These are phyloP conservation scores for Harmothoe impar DNA, from an alignment of 2,888 invertebrate species.

Conservation along the genomic window DNA sequence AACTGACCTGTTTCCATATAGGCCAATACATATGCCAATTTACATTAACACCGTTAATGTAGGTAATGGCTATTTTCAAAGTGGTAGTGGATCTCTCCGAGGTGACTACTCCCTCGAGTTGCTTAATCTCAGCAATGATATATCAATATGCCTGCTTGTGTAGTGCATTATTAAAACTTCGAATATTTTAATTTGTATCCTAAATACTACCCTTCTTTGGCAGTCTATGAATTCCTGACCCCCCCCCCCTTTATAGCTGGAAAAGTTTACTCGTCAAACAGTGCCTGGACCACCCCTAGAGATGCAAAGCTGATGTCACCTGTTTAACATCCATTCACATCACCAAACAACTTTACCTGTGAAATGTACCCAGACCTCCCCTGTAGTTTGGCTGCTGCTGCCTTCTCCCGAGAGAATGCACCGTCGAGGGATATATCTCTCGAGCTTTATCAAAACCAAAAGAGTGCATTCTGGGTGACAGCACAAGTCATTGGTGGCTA, in stretches of 20 bases:
- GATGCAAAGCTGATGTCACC: conserved; percentile 49
- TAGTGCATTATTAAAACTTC: no score
- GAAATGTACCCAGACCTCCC: background rate
- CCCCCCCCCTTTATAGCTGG: background rate
- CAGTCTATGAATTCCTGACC: no score
- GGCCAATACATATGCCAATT: no score
- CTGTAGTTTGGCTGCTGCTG: background rate
- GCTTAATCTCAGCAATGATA: no score
- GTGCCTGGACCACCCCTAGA: conserved; percentile 9
- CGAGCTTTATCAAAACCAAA: background rate
- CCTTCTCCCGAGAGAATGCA: background rate
- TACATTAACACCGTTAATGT: no score
- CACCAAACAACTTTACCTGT: background rate
- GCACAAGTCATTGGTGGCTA: background rate
- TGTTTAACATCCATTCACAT: conserved; percentile 11
- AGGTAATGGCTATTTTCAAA: no score
- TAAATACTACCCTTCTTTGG: no score
- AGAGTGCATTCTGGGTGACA: background rate
- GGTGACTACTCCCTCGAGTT: no score
- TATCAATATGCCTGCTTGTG: no score
- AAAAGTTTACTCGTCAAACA: background rate
- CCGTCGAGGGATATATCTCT: background rate
- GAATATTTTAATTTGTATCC: no score
- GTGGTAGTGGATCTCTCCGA: no score
- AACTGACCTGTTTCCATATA: no score